Evolutionary conservation across 1,140 invertebrate species (phyloP), one percentile per base, ranked within the genome.

Genomic region (Theocolax elegans): DNA sequence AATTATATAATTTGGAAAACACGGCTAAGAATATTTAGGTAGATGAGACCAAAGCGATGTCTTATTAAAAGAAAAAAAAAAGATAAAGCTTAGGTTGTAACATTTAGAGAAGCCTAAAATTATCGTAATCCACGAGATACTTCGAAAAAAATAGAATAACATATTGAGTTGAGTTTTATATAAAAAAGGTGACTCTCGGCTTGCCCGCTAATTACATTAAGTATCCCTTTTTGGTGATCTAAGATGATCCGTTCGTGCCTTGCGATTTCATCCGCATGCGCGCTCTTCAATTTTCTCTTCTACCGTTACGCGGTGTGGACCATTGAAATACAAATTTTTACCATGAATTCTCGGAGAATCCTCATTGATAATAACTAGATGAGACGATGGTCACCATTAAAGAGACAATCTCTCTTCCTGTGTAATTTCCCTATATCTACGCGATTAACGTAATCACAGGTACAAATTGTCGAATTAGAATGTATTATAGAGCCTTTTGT

Each of bases 191-290:
- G 25, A 42, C 44, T 35, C 19, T 25, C 12, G 40, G 46, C 63
- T 69, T 44, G 72, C 46, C 77, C 67, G 74, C 68, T 76, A 79
- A 82, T 84, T 83, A 81, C 70, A 59, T 70, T 82, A 83, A 83
- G 72, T 74, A 76, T 74, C 66, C 67, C 72, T 75, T 66, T 80
- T 79, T 76, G 73, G 53, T 40, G 54, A 77, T 74, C 71, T 63
- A 72, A 75, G 69, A 76, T 74, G 60, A 72, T 63, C 4, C 69
- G 58, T 71, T 68, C 72, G 71, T 56, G 73, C 72, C 67, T 40
- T 44, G 54, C 17, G 48, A 60, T 74, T 67, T 67, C 51, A 66
- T 66, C 73, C 71, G 19, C 49, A 51, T 64, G 66, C 23, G 31
- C 17, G 31, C 35, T 42, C 67, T 62, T 62, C 35, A 69, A 69